These are phyloP conservation scores for Thymallus thymallus DNA, from an alignment of 2,113 vertebrate species.

Conservation along the genomic window DNA sequence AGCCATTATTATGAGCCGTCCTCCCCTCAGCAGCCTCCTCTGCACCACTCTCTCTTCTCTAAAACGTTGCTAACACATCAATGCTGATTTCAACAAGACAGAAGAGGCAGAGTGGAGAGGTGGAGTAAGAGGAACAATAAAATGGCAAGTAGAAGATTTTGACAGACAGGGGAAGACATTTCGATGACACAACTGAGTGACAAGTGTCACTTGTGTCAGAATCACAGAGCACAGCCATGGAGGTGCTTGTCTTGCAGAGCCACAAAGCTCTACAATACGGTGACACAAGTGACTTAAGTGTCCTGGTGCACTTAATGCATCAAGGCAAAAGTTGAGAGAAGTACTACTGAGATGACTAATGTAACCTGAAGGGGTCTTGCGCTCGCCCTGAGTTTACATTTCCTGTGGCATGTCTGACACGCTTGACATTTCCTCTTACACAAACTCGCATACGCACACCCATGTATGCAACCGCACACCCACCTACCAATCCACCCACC, in stretches of 20 bases:
- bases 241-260: not conserved
- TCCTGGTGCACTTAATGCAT: too few relatives aligned
- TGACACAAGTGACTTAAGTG: not conserved
- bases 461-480: conserved; percentile 2
- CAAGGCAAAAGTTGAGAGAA: too few relatives aligned
- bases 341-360: not conserved
- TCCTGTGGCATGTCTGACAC: conserved; percentile 28
- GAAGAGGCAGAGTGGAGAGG: not conserved
- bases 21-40: too few relatives aligned
- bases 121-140: not conserved
- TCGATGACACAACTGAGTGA: not conserved
- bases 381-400: conserved; percentile 5
- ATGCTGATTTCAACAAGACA: not conserved
- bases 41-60: not conserved
- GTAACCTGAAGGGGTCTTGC: not conserved
- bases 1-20: too few relatives aligned
- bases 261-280: not conserved
- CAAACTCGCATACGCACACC: conserved; percentile 6
- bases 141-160: not conserved
- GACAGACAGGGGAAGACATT: not conserved
- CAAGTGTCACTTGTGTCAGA: not conserved
- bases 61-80: not conserved
- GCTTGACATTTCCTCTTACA: conserved; percentile 26
- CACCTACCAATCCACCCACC: too few relatives aligned
- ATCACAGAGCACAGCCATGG: not conserved